Percentiles rank a stretch among this genome's conserved stretches.
phyloP scores from a whole-genome alignment of 2,113 vertebrate genomes.

The Monarcha castaneiventris region DNA sequence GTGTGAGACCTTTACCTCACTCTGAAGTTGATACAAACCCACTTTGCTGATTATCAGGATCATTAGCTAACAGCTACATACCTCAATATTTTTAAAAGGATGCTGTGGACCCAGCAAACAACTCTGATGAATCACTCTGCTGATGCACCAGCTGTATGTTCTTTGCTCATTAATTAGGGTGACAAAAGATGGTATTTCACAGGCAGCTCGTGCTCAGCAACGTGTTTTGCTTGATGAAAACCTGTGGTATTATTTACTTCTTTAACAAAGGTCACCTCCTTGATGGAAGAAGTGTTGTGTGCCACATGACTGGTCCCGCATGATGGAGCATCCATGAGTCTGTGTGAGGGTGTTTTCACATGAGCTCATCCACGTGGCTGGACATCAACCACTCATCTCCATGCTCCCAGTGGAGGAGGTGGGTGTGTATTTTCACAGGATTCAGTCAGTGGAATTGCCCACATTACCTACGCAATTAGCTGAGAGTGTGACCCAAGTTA shows the following conservation, averaged over 20 bases:
- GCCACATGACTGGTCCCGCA: fast-evolving
- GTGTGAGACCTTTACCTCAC: not conserved
- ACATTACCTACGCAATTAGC: fast-evolving
- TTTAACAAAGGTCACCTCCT: not conserved
- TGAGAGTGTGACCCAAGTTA: not conserved
- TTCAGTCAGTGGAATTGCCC: not conserved
- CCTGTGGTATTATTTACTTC: not conserved
- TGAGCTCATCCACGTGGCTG: not conserved
- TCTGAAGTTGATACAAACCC: not conserved
- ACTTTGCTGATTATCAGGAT: not conserved
- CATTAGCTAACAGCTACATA: not conserved
- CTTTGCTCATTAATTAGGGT: not conserved
- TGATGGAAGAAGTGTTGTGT: not conserved
- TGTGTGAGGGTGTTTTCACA: not conserved
- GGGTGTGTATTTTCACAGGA: not conserved
- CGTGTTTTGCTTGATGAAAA: not conserved
- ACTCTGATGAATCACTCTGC: not conserved
- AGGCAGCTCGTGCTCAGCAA: not conserved
- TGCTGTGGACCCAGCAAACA: not conserved
- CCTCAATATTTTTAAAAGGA: not conserved
- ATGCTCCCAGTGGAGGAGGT: not conserved
- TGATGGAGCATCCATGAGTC: not conserved
- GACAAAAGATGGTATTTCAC: not conserved
- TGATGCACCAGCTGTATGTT: not conserved
- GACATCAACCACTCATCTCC: not conserved